phyloP scores from a whole-genome alignment of 2,797 vertebrate genomes.

The Sebastes elongatus region DNA sequence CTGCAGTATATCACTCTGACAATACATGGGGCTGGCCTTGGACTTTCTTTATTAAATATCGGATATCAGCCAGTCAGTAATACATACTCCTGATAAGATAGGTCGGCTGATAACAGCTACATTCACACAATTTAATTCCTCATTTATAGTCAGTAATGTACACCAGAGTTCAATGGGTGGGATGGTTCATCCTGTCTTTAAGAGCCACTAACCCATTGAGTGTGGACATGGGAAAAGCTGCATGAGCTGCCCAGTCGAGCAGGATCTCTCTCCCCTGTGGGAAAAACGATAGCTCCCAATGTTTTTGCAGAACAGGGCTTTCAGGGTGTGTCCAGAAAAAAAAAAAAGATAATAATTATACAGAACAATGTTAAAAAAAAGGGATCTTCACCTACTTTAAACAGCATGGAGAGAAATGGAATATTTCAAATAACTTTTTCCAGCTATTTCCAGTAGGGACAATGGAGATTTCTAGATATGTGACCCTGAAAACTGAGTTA shows the following conservation, averaged over 20 bases:
- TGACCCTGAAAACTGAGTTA: not conserved
- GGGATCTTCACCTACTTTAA: not conserved
- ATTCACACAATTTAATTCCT: not conserved
- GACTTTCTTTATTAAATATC: not conserved
- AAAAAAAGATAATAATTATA: not conserved
- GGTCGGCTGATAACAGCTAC: constrained; percentile 2
- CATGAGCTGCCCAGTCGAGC: not conserved
- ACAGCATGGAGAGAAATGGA: not conserved
- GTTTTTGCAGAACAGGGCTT: constrained; percentile 26
- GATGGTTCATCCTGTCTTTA: constrained; percentile 12
- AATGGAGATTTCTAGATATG: not conserved
- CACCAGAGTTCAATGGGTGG: constrained; percentile 4
- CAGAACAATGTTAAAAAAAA: not conserved
- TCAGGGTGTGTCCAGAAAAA: constrained; percentile 29
- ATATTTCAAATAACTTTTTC: not conserved
- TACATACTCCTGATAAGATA: not conserved
- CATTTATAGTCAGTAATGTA: constrained; percentile 20
- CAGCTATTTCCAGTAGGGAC: not conserved
- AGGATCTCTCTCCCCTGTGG: constrained; percentile 40
- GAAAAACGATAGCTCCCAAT: constrained; percentile 28
- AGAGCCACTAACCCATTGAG: constrained; percentile 15
- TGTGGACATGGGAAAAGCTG: constrained; percentile 44
- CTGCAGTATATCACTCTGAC: not conserved
- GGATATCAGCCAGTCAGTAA: not conserved
- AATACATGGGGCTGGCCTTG: not conserved